These are phyloP conservation scores for Uloborus plumipes DNA, from an alignment of 2,888 invertebrate genomes.

Conservation along the genomic window DNA sequence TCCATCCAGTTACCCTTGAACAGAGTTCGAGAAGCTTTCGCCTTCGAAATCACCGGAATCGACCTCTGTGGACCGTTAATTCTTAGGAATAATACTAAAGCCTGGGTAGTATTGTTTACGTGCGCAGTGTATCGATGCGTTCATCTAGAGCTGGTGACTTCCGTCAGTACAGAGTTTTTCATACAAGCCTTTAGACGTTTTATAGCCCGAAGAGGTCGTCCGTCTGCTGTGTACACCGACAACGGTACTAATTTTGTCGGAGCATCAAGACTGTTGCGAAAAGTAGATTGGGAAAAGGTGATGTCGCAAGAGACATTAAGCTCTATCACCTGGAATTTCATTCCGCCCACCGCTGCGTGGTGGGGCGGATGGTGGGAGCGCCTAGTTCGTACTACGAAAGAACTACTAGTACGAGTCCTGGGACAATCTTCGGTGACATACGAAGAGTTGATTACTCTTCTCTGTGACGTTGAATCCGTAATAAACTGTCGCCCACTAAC, in stretches of 20 bases:
- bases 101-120: too few species aligned
- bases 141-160: too few species aligned
- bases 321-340: too few species aligned
- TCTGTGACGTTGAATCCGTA: too few species aligned
- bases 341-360: not conserved
- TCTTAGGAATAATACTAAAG: not conserved
- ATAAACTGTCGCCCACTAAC: too few species aligned
- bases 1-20: not conserved
- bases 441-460: not conserved
- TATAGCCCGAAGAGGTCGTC: too few species aligned
- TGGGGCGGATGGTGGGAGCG: too few species aligned
- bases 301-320: too few species aligned
- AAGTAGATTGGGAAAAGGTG: not conserved
- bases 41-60: not conserved
- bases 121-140: not conserved
- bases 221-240: not conserved
- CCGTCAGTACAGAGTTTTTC: too few species aligned
- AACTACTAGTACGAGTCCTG: too few species aligned
- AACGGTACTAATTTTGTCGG: constrained; percentile 1
- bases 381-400: too few species aligned
- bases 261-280: not conserved
- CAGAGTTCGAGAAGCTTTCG: not conserved
- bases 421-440: not conserved
- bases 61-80: not conserved
- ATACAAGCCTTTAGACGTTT: too few species aligned